A percentile compares a stretch with the other conserved stretches of the same genome.
phyloP scores from a whole-genome alignment of 1,140 invertebrate genomes.

The Schlechtendalia chinensis region DNA sequence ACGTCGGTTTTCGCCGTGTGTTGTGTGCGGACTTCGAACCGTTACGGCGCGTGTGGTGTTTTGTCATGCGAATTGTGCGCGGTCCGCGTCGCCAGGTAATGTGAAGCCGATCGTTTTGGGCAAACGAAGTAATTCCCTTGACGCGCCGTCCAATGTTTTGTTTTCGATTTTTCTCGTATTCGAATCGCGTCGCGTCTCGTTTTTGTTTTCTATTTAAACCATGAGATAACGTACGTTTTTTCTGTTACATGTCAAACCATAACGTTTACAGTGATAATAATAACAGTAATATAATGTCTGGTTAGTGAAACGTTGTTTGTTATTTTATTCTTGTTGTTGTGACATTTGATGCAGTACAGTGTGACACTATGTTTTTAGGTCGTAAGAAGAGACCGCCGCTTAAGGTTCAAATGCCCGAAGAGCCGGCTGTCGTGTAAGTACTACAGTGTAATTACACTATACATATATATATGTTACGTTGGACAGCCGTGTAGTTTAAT shows the following conservation, averaged over 20 bases:
- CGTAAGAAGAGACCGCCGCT: conserved; percentile 29
- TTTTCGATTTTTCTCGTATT: too few species aligned
- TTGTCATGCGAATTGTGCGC: too few species aligned
- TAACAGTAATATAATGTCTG: conserved; percentile 21
- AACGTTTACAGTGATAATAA: neutral
- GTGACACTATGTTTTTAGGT: conserved; percentile 35
- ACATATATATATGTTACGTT: too few species aligned
- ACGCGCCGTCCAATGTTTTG: too few species aligned
- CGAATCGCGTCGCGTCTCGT: too few species aligned
- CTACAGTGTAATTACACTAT: neutral
- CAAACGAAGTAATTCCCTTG: too few species aligned
- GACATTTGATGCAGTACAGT: conserved; percentile 10
- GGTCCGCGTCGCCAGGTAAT: too few species aligned
- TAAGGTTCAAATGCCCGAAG: conserved; percentile 14
- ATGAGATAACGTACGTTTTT: conserved; percentile 8
- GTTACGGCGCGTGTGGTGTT: neutral
- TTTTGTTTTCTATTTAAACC: neutral
- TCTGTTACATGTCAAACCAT: neutral
- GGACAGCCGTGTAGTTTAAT: neutral
- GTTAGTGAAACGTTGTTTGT: conserved; percentile 38
- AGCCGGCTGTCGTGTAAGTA: conserved; percentile 27
- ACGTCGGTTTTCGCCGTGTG: neutral
- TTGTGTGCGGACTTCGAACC: neutral
- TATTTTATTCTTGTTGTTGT: neutral
- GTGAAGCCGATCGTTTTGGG: too few species aligned